A percentile compares a stretch with the other conserved stretches of the same genome.
phyloP scores from a whole-genome alignment of 2,797 vertebrate species.

The Chrysocyon brachyurus region DNA sequence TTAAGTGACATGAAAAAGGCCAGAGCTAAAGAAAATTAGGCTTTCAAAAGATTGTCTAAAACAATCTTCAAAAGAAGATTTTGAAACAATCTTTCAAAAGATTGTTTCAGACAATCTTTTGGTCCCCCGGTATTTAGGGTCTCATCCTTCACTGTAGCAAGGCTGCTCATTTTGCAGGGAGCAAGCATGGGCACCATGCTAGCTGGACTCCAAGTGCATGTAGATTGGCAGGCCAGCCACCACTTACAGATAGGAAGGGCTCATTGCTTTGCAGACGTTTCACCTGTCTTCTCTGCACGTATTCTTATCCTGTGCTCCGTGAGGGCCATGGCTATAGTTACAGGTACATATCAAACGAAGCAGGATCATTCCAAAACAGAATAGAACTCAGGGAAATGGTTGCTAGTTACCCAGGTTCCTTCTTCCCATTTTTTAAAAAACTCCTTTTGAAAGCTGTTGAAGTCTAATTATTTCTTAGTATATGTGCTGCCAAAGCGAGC shows the following conservation, averaged over 20 bases:
- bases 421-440: neutral
- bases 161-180: constrained; percentile 6
- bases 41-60: constrained; percentile 39
- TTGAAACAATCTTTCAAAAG: neutral
- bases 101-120: constrained; percentile 35
- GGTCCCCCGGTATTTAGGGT: constrained; percentile 8
- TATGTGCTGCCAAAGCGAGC: too few species aligned
- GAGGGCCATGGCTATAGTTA: neutral
- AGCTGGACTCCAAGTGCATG: neutral
- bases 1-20: neutral
- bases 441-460: neutral
- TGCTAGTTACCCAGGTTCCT: neutral
- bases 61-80: neutral
- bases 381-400: neutral
- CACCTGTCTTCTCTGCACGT: neutral
- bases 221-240: neutral
- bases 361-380: neutral
- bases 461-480: neutral
- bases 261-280: neutral
- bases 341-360: neutral
- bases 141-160: constrained; percentile 34
- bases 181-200: neutral
- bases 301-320: neutral
- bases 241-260: neutral
- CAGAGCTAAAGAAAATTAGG: constrained; percentile 45